Evolutionary conservation across 2,113 vertebrate genomes (phyloP).

Genomic region (Cichladusa arquata): DNA sequence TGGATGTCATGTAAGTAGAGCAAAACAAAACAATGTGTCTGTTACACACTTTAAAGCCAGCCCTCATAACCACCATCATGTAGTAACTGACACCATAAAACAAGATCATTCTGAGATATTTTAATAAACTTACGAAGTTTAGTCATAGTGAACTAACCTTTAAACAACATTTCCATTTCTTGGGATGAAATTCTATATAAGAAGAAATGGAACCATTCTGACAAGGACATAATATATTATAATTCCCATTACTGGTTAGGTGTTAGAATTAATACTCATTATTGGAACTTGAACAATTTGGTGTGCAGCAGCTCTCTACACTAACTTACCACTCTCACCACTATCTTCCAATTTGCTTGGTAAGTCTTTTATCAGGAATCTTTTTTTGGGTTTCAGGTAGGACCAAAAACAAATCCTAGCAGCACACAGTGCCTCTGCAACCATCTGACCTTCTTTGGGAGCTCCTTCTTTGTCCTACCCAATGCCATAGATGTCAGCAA

Average conservation of each 20-base stretch:
- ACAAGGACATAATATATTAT: neutral
- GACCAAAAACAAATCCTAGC: slow-evolving; percentile 77
- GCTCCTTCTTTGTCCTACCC: slow-evolving; percentile 89
- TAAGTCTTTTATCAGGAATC: neutral
- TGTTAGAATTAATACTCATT: neutral
- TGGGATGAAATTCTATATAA: neutral
- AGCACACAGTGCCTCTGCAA: slow-evolving; percentile 90
- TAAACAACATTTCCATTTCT: neutral
- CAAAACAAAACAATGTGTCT: neutral
- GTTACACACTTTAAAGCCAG: neutral
- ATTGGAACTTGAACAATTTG: neutral
- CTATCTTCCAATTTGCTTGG: neutral
- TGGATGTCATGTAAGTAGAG: slow-evolving; percentile 85
- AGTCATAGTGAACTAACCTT: neutral
- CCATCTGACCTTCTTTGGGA: slow-evolving; percentile 93
- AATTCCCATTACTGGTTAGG: neutral
- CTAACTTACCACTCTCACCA: neutral
- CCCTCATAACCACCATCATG: neutral
- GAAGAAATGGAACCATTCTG: neutral
- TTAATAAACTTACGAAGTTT: neutral
- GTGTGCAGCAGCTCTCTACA: neutral
- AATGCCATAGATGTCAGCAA: slow-evolving; percentile 84
- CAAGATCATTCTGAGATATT: neutral
- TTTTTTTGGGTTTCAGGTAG: slow-evolving; percentile 78
- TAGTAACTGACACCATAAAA: neutral